Evolutionary conservation across 2,888 invertebrate species (phyloP).

Genomic region (Drosophila meridiana): DNA sequence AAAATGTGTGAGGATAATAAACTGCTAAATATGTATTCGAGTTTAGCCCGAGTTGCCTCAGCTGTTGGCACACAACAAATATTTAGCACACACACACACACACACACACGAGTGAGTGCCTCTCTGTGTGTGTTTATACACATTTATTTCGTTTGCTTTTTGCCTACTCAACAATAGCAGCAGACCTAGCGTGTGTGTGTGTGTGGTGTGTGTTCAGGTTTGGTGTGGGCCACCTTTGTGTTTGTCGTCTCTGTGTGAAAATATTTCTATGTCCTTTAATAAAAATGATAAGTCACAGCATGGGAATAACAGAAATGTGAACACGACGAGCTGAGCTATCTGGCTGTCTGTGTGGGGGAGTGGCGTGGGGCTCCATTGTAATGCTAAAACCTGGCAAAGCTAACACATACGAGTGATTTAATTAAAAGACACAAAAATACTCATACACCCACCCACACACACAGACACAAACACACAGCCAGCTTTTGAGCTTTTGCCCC

Average conservation of each 20-base stretch:
- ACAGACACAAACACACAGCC: background rate
- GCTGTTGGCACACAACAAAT: slow-evolving; percentile 34
- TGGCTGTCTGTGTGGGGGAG: background rate
- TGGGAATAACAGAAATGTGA: slow-evolving; percentile 49
- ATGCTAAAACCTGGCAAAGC: slow-evolving; percentile 51
- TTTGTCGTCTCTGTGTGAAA: slow-evolving; percentile 53
- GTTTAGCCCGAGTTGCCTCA: slow-evolving; percentile 23
- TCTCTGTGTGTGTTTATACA: slow-evolving; percentile 16
- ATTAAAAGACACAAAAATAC: slow-evolving; percentile 48
- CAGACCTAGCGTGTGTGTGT: slow-evolving; percentile 5
- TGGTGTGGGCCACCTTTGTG: slow-evolving; percentile 39
- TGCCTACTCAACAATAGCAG: slow-evolving; percentile 56
- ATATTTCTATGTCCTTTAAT: slow-evolving; percentile 65
- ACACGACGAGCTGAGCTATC: slow-evolving; percentile 6
- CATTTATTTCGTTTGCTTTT: slow-evolving; percentile 49
- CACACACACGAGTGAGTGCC: background rate
- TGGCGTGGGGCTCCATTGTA: slow-evolving; percentile 42
- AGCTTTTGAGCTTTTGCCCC: slow-evolving; percentile 22
- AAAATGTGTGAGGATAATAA: slow-evolving; percentile 43
- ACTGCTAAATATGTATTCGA: slow-evolving; percentile 36
- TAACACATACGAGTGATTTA: slow-evolving; percentile 51
- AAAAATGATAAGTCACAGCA: slow-evolving; percentile 67
- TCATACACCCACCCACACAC: slow-evolving; percentile 8
- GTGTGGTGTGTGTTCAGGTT: slow-evolving; percentile 8
- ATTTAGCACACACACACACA: slow-evolving; percentile 13